Conservation (phyloP, 2,888 invertebrate species). For the Ecdyonurus torrentis region DNA sequence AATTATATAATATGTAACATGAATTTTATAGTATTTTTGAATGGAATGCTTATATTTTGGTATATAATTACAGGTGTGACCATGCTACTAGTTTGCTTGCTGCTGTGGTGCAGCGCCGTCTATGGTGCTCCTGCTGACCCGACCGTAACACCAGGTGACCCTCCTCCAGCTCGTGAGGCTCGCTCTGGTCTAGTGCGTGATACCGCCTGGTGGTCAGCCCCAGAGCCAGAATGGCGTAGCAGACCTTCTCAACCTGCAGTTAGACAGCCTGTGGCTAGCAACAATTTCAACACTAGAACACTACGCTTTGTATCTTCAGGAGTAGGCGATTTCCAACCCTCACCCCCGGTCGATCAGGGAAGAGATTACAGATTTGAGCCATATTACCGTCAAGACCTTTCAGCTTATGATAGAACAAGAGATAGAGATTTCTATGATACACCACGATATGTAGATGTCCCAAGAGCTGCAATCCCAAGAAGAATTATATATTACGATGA, state of each 20-base stretch:
- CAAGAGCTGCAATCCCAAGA: neutral
- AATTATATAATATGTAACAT: too few species aligned
- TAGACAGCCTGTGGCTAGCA: too few species aligned
- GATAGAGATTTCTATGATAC: neutral
- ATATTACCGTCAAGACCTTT: neutral
- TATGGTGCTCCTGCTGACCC: neutral
- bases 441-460: neutral
- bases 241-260: neutral
- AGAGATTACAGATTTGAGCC: neutral
- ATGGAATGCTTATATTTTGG: too few species aligned
- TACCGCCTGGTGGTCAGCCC: slow-evolving; percentile 1
- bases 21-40: too few species aligned
- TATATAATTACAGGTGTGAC: too few species aligned
- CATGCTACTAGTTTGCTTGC: neutral
- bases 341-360: neutral
- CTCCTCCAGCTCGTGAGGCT: neutral
- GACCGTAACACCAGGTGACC: neutral
- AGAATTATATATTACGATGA: neutral
- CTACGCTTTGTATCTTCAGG: neutral
- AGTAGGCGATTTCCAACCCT: neutral
- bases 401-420: neutral
- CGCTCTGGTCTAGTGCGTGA: neutral
- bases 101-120: neutral
- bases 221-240: neutral
- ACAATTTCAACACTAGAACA: neutral